phyloP scores from a whole-genome alignment of 2,888 invertebrate species.

The Andrena camellia region DNA sequence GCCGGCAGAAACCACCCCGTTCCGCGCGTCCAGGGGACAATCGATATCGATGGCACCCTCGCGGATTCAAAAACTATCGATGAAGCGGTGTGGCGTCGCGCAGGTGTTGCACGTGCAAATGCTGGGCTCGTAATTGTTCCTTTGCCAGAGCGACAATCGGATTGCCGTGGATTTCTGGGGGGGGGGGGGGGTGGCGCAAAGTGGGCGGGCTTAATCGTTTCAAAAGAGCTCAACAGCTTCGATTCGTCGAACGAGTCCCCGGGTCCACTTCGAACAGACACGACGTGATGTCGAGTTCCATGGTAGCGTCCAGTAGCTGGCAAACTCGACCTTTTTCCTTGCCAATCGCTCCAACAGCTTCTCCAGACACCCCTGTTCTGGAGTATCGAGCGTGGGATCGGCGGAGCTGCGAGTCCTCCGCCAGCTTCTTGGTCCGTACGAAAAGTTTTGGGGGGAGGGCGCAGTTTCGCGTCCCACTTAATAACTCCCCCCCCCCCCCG shows the following conservation, averaged over 20 bases:
- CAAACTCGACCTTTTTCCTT: constrained; percentile 15
- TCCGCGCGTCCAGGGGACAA: background rate
- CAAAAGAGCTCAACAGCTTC: constrained; percentile 52
- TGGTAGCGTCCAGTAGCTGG: constrained; percentile 39
- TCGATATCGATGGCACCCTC: constrained; percentile 14
- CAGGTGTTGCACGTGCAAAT: constrained; percentile 15
- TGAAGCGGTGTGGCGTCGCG: background rate
- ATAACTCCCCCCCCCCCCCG: constrained; percentile 19
- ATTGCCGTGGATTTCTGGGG: constrained; percentile 46
- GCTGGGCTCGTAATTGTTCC: constrained; percentile 34
- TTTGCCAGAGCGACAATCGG: constrained; percentile 46
- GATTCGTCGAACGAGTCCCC: constrained; percentile 41
- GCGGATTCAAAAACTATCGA: constrained; percentile 16
- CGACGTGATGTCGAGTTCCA: constrained; percentile 30
- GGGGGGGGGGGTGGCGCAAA: background rate
- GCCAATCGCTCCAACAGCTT: background rate
- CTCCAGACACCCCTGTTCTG: background rate
- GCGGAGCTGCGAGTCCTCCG: background rate
- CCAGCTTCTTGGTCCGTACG: background rate
- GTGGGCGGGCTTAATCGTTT: constrained; percentile 47
- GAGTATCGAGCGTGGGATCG: background rate
- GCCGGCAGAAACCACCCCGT: too few species aligned
- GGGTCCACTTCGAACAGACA: constrained; percentile 20
- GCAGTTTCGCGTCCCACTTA: constrained; percentile 19
- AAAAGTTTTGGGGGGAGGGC: background rate